Evolutionary conservation across 2,797 vertebrate species (phyloP).

Genomic region (Cyclopterus lumpus): DNA sequence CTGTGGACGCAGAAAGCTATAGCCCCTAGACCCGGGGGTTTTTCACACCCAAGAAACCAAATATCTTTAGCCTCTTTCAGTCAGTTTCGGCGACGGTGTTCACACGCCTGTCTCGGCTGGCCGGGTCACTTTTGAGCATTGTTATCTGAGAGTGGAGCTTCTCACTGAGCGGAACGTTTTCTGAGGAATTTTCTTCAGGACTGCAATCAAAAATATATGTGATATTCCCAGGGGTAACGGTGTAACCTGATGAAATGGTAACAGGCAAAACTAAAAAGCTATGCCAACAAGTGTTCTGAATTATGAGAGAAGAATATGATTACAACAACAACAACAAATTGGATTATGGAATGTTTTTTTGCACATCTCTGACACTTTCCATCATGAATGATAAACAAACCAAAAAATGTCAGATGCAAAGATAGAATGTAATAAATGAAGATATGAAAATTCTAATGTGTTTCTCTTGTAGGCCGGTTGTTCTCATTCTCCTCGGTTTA

Average conservation of each 20-base stretch:
- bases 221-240: slow-evolving; percentile 52
- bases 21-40: background rate
- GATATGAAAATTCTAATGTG: slow-evolving; percentile 37
- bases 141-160: slow-evolving; percentile 59
- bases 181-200: slow-evolving; percentile 37
- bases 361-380: slow-evolving; percentile 3
- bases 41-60: slow-evolving; percentile 40
- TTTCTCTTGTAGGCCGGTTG: slow-evolving; percentile 24
- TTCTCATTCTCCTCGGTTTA: slow-evolving; percentile 25
- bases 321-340: slow-evolving; percentile 34
- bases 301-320: slow-evolving; percentile 29
- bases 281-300: slow-evolving; percentile 56
- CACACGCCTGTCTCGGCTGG: slow-evolving; percentile 42
- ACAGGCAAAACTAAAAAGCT: slow-evolving; percentile 36
- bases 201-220: slow-evolving; percentile 38
- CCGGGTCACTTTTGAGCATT: slow-evolving; percentile 41
- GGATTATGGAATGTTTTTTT: slow-evolving; percentile 20
- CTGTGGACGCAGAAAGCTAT: slow-evolving; percentile 18
- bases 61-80: slow-evolving; percentile 33
- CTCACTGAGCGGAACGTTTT: slow-evolving; percentile 32
- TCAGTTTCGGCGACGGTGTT: slow-evolving; percentile 41
- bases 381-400: slow-evolving; percentile 26
- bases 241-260: slow-evolving; percentile 48
- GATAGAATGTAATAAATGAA: slow-evolving; percentile 49
- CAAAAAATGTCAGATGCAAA: slow-evolving; percentile 30